Conservation (phyloP, 2,888 invertebrate species). For the Lobophora halterata region DNA sequence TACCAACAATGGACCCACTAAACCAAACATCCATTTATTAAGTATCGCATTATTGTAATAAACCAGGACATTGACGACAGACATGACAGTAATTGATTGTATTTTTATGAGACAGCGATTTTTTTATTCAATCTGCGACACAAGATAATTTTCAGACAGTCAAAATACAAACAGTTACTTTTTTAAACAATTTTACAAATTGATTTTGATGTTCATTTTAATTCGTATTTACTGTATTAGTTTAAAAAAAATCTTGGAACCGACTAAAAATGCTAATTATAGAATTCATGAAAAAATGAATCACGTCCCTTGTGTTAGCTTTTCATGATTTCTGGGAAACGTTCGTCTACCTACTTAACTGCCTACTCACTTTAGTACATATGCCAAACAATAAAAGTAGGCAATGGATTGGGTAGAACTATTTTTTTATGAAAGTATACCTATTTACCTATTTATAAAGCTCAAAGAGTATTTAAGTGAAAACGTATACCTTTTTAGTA, state of each 20-base stretch:
- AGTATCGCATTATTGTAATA: constrained; percentile 25
- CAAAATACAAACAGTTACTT: too few relatives aligned
- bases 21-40: constrained; percentile 7
- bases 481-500: too few relatives aligned
- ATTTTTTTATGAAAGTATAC: too few relatives aligned
- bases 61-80: constrained; percentile 33
- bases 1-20: constrained; percentile 11
- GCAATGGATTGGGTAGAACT: too few relatives aligned
- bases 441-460: too few relatives aligned
- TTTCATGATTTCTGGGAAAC: constrained; percentile 9
- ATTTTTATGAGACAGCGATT: constrained; percentile 14
- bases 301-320: constrained; percentile 7
- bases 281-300: constrained; percentile 15
- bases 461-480: too few relatives aligned
- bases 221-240: too few relatives aligned
- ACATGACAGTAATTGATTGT: constrained; percentile 43
- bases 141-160: too few relatives aligned
- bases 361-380: too few relatives aligned
- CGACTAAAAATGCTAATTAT: constrained; percentile 4
- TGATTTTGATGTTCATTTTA: too few relatives aligned
- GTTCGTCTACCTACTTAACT: not conserved
- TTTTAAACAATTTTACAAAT: too few relatives aligned
- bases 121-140: constrained; percentile 15
- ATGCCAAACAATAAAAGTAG: too few relatives aligned
- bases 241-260: constrained; percentile 13